Evolutionary conservation across 2,888 invertebrate species (phyloP).

Genomic region (Drosophila mayaguana): DNA sequence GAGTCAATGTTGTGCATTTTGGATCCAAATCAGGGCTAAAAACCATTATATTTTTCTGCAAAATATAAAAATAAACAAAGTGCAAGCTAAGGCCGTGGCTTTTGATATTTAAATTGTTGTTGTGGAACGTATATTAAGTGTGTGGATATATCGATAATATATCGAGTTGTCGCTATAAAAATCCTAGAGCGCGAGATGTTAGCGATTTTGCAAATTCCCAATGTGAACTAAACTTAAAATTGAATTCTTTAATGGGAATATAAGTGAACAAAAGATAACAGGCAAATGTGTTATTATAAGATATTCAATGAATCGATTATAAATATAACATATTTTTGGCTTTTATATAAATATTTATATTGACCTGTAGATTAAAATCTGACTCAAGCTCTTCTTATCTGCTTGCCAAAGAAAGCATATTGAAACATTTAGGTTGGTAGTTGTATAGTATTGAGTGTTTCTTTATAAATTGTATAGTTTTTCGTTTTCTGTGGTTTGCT

Average conservation of each 20-base stretch:
- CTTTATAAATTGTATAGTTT: background rate
- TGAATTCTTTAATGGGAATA: background rate
- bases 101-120: background rate
- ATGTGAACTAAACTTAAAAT: background rate
- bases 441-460: background rate
- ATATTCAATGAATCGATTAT: background rate
- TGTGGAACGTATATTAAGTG: conserved; percentile 1
- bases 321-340: background rate
- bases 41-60: conserved; percentile 16
- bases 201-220: background rate
- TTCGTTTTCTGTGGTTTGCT: background rate
- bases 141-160: background rate
- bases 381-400: background rate
- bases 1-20: conserved; percentile 56
- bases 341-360: background rate
- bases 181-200: background rate
- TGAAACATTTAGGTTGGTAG: background rate
- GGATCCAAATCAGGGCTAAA: conserved; percentile 28
- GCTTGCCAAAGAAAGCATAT: background rate
- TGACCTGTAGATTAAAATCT: background rate
- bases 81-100: too few species aligned
- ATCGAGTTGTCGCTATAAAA: background rate
- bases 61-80: background rate
- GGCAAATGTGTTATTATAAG: background rate
- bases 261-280: too few species aligned